Evolutionary conservation across 2,888 invertebrate genomes (phyloP).

Genomic region (Apeira syringaria): DNA sequence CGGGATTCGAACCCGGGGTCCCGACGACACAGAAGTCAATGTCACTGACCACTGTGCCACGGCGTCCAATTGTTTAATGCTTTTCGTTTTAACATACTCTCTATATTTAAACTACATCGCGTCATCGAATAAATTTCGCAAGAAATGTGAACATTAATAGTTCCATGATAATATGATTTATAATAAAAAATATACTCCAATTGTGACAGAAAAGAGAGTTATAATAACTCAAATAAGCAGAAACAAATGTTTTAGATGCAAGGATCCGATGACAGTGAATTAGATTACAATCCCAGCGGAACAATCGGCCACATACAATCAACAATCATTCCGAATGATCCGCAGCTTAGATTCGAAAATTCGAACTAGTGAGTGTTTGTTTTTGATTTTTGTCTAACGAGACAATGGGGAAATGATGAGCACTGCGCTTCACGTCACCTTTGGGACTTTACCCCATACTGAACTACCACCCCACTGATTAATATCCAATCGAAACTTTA

Average conservation of each 20-base stretch:
- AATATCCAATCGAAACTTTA: conserved; percentile 43
- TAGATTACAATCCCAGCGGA: conserved; percentile 51
- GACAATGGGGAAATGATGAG: conserved; percentile 84
- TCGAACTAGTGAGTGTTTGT: conserved; percentile 75
- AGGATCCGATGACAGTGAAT: conserved; percentile 45
- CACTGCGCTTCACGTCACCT: conserved; percentile 73
- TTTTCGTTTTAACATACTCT: no score
- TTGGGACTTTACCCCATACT: conserved; percentile 77
- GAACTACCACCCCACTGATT: conserved; percentile 52
- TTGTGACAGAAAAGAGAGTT: no score
- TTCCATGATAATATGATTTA: no score
- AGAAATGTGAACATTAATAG: no score
- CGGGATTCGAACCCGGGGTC: no score
- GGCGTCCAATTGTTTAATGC: no score
- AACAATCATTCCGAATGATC: conserved; percentile 72
- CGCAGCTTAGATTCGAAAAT: conserved; percentile 74
- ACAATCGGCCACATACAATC: conserved; percentile 62
- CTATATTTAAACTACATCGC: no score
- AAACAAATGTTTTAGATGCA: conserved; percentile 24
- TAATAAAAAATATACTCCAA: no score
- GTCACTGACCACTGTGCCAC: no score
- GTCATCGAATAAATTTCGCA: no score
- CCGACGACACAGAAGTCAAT: no score
- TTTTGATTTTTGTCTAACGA: conserved; percentile 84
- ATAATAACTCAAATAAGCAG: conserved; percentile 19